Evolutionary conservation across 1,140 invertebrate species (phyloP).

Genomic region (Bombus terrestris): DNA sequence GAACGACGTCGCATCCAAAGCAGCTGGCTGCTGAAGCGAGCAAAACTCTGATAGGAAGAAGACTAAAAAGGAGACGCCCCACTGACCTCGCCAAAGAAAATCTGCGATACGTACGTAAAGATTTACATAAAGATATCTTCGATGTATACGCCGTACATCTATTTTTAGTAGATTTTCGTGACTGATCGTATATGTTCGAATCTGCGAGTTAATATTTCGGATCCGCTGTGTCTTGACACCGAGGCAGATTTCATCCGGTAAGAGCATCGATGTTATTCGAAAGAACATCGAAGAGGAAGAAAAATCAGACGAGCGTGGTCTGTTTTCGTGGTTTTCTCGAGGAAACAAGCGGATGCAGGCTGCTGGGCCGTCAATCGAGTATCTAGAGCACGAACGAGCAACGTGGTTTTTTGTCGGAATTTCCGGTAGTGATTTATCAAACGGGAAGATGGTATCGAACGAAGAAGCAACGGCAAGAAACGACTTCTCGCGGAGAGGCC

Average conservation of each 20-base stretch:
- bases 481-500: constrained; percentile 59
- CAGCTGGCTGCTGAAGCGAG: too few species aligned
- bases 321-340: not conserved
- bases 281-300: not conserved
- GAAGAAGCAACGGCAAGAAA: constrained; percentile 72
- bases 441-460: constrained; percentile 79
- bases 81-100: too few species aligned
- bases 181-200: too few species aligned
- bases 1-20: rapidly evolving
- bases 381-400: constrained; percentile 76
- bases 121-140: too few species aligned
- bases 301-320: not conserved
- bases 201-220: too few species aligned
- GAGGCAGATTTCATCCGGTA: not conserved
- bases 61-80: too few species aligned
- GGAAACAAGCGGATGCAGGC: constrained; percentile 22
- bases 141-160: too few species aligned
- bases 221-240: not conserved
- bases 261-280: not conserved
- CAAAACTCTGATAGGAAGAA: too few species aligned
- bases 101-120: too few species aligned
- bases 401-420: constrained; percentile 78
- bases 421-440: constrained; percentile 83
- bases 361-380: constrained; percentile 73
- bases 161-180: too few species aligned